phyloP scores from a whole-genome alignment of 1,140 invertebrate species.

The Hylaeus volcanicus region DNA sequence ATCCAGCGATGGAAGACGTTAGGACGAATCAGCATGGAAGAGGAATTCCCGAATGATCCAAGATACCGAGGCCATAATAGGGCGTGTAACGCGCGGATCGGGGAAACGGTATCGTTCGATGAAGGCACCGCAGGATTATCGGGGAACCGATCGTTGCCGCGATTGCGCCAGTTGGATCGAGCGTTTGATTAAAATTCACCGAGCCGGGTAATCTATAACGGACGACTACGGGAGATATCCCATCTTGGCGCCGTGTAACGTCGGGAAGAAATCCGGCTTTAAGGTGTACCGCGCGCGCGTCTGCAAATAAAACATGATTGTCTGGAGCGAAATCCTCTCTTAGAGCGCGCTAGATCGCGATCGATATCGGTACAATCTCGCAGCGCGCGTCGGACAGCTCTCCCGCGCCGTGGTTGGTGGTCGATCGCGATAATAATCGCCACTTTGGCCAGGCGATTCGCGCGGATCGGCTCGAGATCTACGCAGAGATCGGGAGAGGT shows the following conservation, averaged over 20 bases:
- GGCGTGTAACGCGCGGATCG: not conserved
- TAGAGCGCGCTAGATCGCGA: conserved; percentile 17
- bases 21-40: no score
- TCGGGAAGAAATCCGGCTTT: conserved; percentile 22
- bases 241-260: not conserved
- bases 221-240: not conserved
- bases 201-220: conserved; percentile 25
- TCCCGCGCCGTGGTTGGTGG: not conserved
- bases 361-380: conserved; percentile 11
- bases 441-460: conserved; percentile 40
- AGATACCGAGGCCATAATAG: not conserved
- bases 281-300: not conserved
- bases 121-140: not conserved
- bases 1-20: no score
- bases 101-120: not conserved
- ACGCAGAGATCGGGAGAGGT: conserved; percentile 19
- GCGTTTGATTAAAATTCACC: conserved; percentile 31
- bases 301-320: conserved; percentile 12
- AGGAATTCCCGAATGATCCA: not conserved
- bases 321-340: not conserved
- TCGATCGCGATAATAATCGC: conserved; percentile 51
- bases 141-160: not conserved
- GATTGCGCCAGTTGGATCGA: not conserved
- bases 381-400: not conserved
- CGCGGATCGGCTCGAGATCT: conserved; percentile 30